Evolutionary conservation across 2,113 vertebrate genomes (phyloP).

Genomic region (Dasypus novemcinctus): DNA sequence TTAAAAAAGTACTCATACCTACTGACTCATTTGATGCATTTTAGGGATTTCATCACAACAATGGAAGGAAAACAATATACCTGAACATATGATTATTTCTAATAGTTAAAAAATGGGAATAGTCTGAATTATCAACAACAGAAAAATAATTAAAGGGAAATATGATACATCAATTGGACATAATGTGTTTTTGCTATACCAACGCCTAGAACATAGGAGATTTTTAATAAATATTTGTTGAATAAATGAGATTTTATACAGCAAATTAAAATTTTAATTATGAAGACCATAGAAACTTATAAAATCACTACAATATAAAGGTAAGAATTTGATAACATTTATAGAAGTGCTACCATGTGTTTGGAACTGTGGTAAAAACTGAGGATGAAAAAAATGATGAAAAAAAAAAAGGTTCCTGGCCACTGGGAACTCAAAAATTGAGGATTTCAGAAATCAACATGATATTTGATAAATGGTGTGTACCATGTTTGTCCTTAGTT

Average conservation of each 20-base stretch:
- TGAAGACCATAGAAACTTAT: neutral
- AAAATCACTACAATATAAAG: neutral
- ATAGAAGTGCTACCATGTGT: neutral
- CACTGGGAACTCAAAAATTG: neutral
- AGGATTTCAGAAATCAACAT: neutral
- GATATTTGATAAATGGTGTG: neutral
- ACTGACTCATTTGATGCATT: neutral
- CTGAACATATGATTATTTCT: neutral
- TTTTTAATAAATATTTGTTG: conserved; percentile 11
- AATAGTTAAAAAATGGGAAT: neutral
- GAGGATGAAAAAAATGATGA: neutral
- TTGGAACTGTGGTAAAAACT: neutral
- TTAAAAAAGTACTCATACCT: neutral
- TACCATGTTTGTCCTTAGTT: neutral
- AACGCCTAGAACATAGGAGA: neutral
- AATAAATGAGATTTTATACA: neutral
- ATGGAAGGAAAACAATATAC: neutral
- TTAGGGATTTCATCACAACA: neutral
- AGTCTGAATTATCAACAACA: neutral
- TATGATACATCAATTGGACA: neutral
- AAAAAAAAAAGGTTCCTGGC: neutral
- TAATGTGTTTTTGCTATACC: neutral
- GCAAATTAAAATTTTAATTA: neutral
- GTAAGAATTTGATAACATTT: neutral
- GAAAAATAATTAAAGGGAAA: neutral